Conservation (phyloP, 1,140 invertebrate species). For the Streblospio benedicti region DNA sequence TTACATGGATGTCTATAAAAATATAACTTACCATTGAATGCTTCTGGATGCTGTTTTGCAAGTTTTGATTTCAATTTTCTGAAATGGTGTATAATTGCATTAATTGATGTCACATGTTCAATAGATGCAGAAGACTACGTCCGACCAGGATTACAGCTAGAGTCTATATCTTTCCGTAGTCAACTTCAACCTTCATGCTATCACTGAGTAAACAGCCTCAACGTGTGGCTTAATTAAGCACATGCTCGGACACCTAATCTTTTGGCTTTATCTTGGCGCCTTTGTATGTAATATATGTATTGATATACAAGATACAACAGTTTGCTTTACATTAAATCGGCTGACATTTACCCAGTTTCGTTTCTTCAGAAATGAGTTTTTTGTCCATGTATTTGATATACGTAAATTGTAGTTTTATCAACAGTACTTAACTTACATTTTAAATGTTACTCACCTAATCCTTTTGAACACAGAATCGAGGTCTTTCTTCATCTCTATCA, state of each 20-base stretch:
- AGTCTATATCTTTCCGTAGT: no score
- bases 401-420: not conserved
- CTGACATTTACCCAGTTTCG: not conserved
- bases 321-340: not conserved
- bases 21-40: slow-evolving; percentile 60
- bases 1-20: no score
- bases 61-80: slow-evolving; percentile 65
- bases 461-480: slow-evolving; percentile 55
- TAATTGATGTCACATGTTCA: slow-evolving; percentile 1
- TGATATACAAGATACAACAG: no score
- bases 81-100: slow-evolving; percentile 11
- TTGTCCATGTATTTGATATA: not conserved
- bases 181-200: no score
- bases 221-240: no score
- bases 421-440: not conserved
- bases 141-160: no score
- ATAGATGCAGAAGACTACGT: no score
- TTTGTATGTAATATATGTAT: no score
- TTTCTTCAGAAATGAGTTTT: not conserved
- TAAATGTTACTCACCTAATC: slow-evolving; percentile 51
- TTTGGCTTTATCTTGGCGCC: no score
- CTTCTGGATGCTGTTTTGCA: slow-evolving; percentile 73
- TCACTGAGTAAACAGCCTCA: no score
- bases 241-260: no score
- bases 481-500: slow-evolving; percentile 57